Base-by-base conservation (phyloP, 2,113 vertebrate species). In the Nettapus auritus region DNA sequence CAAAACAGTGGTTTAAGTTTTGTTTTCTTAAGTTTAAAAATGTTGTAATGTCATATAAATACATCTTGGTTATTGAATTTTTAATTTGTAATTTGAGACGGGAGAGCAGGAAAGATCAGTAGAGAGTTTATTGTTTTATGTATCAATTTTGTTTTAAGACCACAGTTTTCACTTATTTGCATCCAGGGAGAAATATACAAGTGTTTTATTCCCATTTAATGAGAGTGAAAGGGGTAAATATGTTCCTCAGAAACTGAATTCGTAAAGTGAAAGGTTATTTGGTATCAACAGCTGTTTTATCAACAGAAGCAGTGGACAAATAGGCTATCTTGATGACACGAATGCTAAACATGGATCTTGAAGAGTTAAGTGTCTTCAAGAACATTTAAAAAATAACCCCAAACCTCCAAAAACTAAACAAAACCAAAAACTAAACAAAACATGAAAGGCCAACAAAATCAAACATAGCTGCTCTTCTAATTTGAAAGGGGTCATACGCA, bases 131-230 rank as follows among this genome's bases (percentile, higher is more conserved):
- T 73, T 88, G 79, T 25, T 96, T 86, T 82, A 79, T 9, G 4
- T 73, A 96, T 86, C 86, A 76, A 25, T 94, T 96, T 95, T 97
- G 93, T 91, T 95, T 97, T 88, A 79, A 92, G 88, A 86, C 17
- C 19, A 50, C 16, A 82, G 19, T 84, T 92, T 88, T 71, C 56
- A 66, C 44, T 92, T 94, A 87, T 84, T 87, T 96, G 34, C 36
- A 85, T 36, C 25, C 82, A 55, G 62, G 36, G 81, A 94, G 88
- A 92, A 94, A 93, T 90, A 96, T 21, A 50, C 92, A 94, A 94
- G 62, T 36, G 28, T 76, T 94, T 69, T 84, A 84, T 73, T 90
- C 53, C 22, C 67, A 50, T 75, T 89, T 93, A 90, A 73, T 63
- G 73, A 86, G 38, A 88, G 33, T 8, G 34, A 88, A 78, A 71